Base-by-base conservation (phyloP, 2,113 vertebrate genomes). In the Epinephelus cyanopodus region DNA sequence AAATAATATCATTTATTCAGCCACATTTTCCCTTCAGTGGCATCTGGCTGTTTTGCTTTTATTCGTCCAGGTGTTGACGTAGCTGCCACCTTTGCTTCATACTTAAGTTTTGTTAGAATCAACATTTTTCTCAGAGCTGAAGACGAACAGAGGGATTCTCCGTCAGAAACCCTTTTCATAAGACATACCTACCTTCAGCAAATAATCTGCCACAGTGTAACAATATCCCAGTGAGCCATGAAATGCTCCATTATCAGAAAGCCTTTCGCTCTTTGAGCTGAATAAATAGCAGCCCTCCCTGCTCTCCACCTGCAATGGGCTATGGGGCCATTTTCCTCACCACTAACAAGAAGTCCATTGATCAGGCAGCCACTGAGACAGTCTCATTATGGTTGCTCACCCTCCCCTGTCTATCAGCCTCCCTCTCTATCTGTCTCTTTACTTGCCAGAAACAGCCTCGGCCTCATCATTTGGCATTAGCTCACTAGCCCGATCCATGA, bases 311-410 rank as follows among this genome's bases (percentile, higher is more conserved):
- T 92, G 92, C 94, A 82, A 39, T 45, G 85, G 89, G 90, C 92
- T 78, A 67, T 79, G 84, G 81, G 83, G 89, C 89, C 88, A 85
- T 87, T 95, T 90, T 90, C 88, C 84, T 87, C 86, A 45, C 64
- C 84, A 60, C 89, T 89, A 94, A 94, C 95, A 95, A 94, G 92
- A 92, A 84, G 85, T 90, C 90, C 93, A 96, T 95, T 95, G 94
- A 95, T 95, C 94, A 94, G 91, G 90, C 89, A 77, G 86, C 91
- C 90, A 85, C 88, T 91, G 90, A 95, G 92, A 93, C 92, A 88
- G 90, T 91, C 93, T 95, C 95, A 95, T 95, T 96, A 95, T 92
- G 87, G 90, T 74, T 60, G 69, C 89, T 89, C 87, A 54, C 61
- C 86, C 85, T 84, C 70, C 70, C 69, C 87, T 89, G 85, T 92